Evolutionary conservation across 2,797 vertebrate species (phyloP).

Genomic region (Pyrocephalus nanus): DNA sequence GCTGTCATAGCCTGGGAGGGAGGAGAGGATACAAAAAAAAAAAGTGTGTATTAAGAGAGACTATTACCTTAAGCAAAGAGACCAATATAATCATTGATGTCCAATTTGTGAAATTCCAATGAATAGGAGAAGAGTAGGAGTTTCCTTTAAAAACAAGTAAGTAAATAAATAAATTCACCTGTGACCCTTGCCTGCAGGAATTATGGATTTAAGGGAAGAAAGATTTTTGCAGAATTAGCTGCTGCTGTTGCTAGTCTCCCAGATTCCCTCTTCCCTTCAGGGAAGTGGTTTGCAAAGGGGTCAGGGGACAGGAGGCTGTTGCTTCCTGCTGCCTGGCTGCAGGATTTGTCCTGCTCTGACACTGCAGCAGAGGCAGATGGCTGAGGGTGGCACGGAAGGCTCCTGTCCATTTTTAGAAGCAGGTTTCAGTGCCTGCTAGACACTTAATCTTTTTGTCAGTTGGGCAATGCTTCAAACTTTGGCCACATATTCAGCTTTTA

Average conservation of each 20-base stretch:
- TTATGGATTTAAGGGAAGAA: not conserved
- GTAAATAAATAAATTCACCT: not conserved
- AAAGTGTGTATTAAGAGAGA: fast-evolving
- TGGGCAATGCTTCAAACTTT: not conserved
- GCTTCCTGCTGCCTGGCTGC: not conserved
- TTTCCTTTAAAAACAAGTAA: not conserved
- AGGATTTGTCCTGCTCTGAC: fast-evolving
- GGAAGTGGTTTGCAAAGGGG: not conserved
- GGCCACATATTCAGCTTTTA: not conserved
- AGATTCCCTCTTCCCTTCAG: not conserved
- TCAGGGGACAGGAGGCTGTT: not conserved
- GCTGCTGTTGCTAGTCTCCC: not conserved
- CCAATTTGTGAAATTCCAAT: not conserved
- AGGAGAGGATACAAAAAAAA: not conserved
- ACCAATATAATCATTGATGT: not conserved
- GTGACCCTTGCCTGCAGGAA: not conserved
- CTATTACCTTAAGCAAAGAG: not conserved
- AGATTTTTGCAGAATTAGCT: not conserved
- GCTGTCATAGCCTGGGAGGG: not conserved
- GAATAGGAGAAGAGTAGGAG: not conserved
- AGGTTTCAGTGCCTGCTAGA: not conserved
- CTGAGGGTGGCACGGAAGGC: not conserved
- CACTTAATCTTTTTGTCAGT: not conserved
- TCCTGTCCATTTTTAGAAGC: not conserved
- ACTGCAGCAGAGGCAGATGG: not conserved